Evolutionary conservation across 2,797 vertebrate genomes (phyloP), one percentile per base, ranked within the genome.

Genomic region (Paratrypauchen microcephalus): DNA sequence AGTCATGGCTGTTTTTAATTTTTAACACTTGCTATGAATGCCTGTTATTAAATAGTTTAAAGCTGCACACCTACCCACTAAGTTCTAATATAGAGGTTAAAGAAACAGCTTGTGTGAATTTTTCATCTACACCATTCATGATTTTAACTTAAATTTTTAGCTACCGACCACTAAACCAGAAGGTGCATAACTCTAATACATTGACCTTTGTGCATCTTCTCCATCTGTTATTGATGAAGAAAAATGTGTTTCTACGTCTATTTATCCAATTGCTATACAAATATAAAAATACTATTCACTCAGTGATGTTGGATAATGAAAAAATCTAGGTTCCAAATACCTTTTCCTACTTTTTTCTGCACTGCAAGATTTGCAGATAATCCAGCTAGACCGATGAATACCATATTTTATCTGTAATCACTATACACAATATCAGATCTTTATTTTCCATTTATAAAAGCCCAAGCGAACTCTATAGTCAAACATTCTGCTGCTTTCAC

Each of bases 381-480:
- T 76, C 36, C 26, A 54, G 47, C 65, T 48, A 52, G 58, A 61
- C 69, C 19, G 65, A 73, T 77, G 68, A 83, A 82, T 69, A 28
- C 24, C 55, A 19, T 84, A 13, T 71, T 80, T 69, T 74, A 57
- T 70, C 73, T 69, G 68, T 45, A 77, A 74, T 83, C 74, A 82
- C 45, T 21, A 72, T 47, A 72, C 82, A 78, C 68, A 76, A 75
- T 83, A 67, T 73, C 76, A 79, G 57, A 77, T 70, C 79, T 85
- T 80, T 68, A 79, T 77, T 78, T 65, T 70, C 71, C 67, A 82
- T 79, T 81, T 82, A 65, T 26, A 65, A 84, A 81, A 83, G 70
- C 85, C 73, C 71, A 76, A 79, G 75, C 52, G 2, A 75, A 64
- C 79, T 81, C 68, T 6, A 5, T 66, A 5, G 63, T 70, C 59